Percentiles rank a stretch among this genome's conserved stretches.
Conservation (phyloP, 2,888 invertebrate species). For the Entomobrya proxima region DNA sequence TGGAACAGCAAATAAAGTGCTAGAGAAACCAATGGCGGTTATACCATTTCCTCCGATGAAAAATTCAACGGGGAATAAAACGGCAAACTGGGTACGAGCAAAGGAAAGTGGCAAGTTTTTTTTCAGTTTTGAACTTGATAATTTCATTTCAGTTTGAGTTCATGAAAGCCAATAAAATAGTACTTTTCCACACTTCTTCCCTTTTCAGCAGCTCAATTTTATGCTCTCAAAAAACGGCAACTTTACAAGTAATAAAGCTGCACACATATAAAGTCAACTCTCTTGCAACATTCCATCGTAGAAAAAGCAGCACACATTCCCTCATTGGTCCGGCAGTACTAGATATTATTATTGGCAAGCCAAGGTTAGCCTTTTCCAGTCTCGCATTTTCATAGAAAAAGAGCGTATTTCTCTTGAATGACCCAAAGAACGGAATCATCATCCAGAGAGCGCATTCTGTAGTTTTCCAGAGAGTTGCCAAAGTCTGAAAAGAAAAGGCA, state of each 20-base stretch:
- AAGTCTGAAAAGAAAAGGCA: not conserved
- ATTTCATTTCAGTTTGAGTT: not conserved
- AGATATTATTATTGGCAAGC: not conserved
- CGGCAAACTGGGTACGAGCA: not conserved
- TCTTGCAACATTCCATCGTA: conserved; percentile 1
- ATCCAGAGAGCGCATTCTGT: not conserved
- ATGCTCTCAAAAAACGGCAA: not conserved
- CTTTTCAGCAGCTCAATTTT: not conserved
- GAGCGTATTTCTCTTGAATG: not conserved
- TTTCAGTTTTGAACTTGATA: not conserved
- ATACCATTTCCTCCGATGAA: not conserved
- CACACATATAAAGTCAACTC: no score
- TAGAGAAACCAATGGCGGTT: no score
- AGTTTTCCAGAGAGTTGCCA: not conserved
- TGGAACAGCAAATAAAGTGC: not conserved
- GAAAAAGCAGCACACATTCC: not conserved
- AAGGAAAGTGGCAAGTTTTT: not conserved
- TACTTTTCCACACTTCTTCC: not conserved
- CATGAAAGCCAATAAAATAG: not conserved
- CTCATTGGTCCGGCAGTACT: not conserved
- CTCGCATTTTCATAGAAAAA: not conserved
- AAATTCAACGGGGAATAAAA: not conserved
- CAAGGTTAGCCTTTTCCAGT: conserved; percentile 9
- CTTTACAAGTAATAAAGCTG: not conserved
- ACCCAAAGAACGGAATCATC: conserved; percentile 6